Conservation (phyloP, 2,888 invertebrate genomes). For the Spilosoma lubricipeda region DNA sequence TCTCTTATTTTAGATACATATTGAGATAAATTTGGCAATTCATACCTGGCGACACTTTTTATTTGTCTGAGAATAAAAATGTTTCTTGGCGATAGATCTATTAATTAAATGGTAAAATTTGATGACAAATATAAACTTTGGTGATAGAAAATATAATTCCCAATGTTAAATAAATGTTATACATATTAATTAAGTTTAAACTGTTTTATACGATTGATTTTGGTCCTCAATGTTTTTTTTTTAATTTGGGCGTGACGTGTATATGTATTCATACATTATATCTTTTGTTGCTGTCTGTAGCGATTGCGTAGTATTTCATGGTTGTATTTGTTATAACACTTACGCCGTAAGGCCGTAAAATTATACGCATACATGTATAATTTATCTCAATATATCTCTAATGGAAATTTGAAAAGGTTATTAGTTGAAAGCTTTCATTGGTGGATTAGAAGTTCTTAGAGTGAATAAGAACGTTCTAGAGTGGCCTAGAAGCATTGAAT, state of each 20-base stretch:
- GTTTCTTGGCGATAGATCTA: no score
- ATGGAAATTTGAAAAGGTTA: no score
- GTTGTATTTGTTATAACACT: conserved; percentile 2
- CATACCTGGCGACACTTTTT: no score
- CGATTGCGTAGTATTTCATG: conserved; percentile 5
- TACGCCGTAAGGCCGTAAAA: neutral
- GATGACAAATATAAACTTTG: no score
- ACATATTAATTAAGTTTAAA: neutral
- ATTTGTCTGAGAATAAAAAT: no score
- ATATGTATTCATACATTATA: no score
- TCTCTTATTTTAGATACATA: no score
- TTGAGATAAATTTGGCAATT: no score
- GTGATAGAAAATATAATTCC: no score
- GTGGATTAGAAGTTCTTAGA: no score
- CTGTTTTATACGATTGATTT: neutral
- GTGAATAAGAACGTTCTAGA: neutral
- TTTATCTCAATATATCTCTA: no score
- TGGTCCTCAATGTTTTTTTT: neutral
- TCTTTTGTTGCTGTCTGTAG: conserved; percentile 3
- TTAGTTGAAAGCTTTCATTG: neutral
- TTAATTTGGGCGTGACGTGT: neutral
- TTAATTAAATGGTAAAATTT: no score
- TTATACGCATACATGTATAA: neutral
- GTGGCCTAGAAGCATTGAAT: neutral
- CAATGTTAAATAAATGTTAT: neutral